Evolutionary conservation across 2,113 vertebrate genomes (phyloP).

Genomic region (Porphyrio hochstetteri): DNA sequence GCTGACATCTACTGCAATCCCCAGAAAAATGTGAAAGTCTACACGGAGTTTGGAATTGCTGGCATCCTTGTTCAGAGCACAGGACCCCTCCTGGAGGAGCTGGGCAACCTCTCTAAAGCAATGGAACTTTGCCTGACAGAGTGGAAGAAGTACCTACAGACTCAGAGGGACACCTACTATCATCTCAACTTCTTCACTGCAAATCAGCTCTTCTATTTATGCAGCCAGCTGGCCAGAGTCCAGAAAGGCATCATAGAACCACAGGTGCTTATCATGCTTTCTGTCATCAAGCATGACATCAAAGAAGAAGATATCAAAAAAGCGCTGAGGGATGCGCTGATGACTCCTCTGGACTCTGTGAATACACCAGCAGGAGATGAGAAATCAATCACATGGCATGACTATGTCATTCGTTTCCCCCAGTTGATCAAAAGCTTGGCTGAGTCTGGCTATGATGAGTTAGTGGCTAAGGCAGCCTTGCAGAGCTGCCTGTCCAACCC

Average conservation of each 20-base stretch:
- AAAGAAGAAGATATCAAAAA: constrained; percentile 52
- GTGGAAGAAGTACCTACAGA: constrained; percentile 70
- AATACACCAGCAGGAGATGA: background rate
- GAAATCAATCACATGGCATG: background rate
- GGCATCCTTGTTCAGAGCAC: constrained; percentile 5
- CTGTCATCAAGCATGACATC: constrained; percentile 71
- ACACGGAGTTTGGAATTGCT: constrained; percentile 47
- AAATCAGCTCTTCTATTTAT: constrained; percentile 75
- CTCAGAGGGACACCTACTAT: constrained; percentile 64
- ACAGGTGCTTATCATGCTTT: constrained; percentile 73
- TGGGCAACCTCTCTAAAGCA: constrained; percentile 59
- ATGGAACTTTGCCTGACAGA: constrained; percentile 74
- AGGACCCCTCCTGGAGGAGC: constrained; percentile 57
- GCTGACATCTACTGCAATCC: constrained; percentile 65
- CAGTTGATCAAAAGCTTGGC: background rate
- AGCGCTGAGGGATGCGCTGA: background rate
- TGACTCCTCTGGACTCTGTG: background rate
- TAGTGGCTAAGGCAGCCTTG: background rate
- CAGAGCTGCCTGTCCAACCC: background rate
- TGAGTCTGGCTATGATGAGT: background rate
- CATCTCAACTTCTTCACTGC: constrained; percentile 77
- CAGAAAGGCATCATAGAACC: constrained; percentile 5
- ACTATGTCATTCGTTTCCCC: background rate
- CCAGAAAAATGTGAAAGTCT: constrained; percentile 51
- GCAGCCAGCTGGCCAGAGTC: constrained; percentile 53